Conservation (phyloP, 2,113 vertebrate species). For the Macrotis lagotis region DNA sequence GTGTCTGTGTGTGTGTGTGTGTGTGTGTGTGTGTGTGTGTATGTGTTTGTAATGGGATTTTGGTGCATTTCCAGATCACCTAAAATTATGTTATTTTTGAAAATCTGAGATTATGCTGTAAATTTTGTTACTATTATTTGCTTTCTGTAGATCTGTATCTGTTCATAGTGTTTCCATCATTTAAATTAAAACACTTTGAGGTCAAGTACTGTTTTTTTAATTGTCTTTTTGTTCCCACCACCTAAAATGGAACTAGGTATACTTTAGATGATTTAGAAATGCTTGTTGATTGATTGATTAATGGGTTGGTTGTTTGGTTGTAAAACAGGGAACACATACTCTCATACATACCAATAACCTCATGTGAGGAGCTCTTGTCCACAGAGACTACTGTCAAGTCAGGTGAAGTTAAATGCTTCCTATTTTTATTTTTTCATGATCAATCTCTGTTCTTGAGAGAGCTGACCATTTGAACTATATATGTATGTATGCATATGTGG, state of each 20-base stretch:
- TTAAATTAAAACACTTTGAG: background rate
- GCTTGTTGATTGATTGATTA: background rate
- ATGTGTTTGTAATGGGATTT: background rate
- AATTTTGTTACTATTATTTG: background rate
- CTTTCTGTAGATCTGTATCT: background rate
- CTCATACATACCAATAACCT: slow-evolving; percentile 12
- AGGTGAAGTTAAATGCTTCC: background rate
- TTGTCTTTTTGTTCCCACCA: background rate
- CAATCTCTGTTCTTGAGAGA: slow-evolving; percentile 22
- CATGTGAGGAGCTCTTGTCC: background rate
- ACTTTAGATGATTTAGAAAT: background rate
- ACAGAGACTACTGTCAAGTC: background rate
- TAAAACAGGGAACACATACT: background rate
- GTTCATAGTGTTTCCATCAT: background rate
- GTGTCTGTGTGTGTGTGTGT: background rate
- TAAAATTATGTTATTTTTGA: background rate
- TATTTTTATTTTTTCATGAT: slow-evolving; percentile 40
- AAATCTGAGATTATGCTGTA: background rate
- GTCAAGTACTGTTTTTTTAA: background rate
- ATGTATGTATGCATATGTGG: background rate
- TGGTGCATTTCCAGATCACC: background rate
- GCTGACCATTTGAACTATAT: background rate
- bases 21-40: too few relatives aligned
- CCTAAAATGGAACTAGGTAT: background rate
- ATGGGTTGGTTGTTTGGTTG: background rate